A percentile compares a stretch with the other conserved stretches of the same genome.
Evolutionary conservation across 2,888 invertebrate species (phyloP).

Genomic region (Aspidiotus rigidus): DNA sequence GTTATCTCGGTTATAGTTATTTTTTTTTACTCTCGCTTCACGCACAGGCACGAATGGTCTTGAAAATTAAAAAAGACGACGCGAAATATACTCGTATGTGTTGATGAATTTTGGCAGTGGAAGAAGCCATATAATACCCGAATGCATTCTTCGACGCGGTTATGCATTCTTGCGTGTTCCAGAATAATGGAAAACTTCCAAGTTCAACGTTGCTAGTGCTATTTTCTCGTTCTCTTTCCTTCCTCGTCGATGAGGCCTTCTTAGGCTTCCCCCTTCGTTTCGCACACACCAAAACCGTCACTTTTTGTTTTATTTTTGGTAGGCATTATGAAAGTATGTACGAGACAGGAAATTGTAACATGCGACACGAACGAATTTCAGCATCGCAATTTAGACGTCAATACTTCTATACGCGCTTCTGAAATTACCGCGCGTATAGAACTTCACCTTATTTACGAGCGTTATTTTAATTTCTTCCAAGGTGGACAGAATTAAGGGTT

Average conservation of each 20-base stretch:
- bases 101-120: constrained; percentile 27
- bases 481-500: no score
- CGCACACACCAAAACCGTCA: background rate
- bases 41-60: background rate
- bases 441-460: no score
- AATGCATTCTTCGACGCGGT: constrained; percentile 14
- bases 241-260: background rate
- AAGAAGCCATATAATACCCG: constrained; percentile 4
- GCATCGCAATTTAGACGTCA: no score
- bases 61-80: background rate
- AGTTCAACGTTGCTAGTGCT: constrained; percentile 21
- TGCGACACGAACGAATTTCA: no score
- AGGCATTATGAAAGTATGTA: no score
- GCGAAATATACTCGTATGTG: constrained; percentile 17
- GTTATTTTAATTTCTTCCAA: no score
- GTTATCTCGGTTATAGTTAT: no score
- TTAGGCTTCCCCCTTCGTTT: background rate
- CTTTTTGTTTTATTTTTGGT: background rate
- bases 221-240: constrained; percentile 14
- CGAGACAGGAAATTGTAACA: no score
- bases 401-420: no score
- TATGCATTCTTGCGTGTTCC: constrained; percentile 18
- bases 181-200: constrained; percentile 27
- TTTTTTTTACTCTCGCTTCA: no score
- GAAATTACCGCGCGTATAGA: no score